These are phyloP conservation scores for Athripsodes cinereus DNA, from an alignment of 2,888 invertebrate genomes.

Conservation along the genomic window DNA sequence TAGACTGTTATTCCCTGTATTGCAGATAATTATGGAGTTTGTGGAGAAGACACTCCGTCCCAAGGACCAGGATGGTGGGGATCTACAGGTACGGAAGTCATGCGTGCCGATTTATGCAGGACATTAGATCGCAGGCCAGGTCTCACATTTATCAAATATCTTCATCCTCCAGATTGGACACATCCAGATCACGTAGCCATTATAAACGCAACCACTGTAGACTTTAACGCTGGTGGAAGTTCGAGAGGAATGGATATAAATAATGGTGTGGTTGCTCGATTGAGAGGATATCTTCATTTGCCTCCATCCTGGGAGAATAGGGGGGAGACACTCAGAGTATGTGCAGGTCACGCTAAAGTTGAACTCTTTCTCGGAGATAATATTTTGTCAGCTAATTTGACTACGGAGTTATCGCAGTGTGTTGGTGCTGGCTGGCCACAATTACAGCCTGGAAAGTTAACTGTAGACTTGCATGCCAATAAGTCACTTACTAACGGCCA, in stretches of 20 bases:
- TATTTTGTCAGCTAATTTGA: constrained; percentile 56
- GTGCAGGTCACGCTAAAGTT: constrained; percentile 72
- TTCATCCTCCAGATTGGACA: constrained; percentile 78
- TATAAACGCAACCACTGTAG: constrained; percentile 78
- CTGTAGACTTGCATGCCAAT: constrained; percentile 63
- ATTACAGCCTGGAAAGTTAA: constrained; percentile 56
- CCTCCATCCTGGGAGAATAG: constrained; percentile 65
- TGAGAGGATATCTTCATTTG: constrained; percentile 78
- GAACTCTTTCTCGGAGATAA: constrained; percentile 53
- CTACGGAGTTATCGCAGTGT: constrained; percentile 65
- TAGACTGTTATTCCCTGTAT: too few species aligned
- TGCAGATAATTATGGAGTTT: constrained; percentile 71
- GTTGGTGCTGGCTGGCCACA: constrained; percentile 62
- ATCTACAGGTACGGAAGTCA: constrained; percentile 69
- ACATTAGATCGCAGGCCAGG: constrained; percentile 77
- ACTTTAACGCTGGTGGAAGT: constrained; percentile 67
- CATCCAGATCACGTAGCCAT: constrained; percentile 86
- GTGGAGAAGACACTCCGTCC: constrained; percentile 78
- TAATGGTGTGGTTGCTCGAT: constrained; percentile 63
- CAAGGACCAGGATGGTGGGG: constrained; percentile 91
- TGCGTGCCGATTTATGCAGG: constrained; percentile 70
- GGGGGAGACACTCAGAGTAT: constrained; percentile 66
- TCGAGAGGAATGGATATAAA: constrained; percentile 64
- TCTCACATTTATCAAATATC: constrained; percentile 81
- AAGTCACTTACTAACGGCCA: constrained; percentile 52